Evolutionary conservation across 2,797 vertebrate genomes (phyloP), one percentile per base, ranked within the genome.

Genomic region (Sebastes taczanowskii): DNA sequence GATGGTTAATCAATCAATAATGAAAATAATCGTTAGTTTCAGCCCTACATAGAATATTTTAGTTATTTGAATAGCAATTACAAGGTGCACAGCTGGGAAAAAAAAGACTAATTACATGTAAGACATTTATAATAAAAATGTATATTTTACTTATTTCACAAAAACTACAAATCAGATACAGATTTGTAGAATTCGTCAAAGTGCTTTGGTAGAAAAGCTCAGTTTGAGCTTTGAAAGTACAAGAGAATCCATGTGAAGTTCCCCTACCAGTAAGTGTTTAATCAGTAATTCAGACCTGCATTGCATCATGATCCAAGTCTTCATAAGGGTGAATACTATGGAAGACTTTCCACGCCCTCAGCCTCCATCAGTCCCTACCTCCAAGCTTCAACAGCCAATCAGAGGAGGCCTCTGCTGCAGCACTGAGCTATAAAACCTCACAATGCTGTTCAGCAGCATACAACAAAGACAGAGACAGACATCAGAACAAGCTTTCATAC

Each of bases 251-350:
- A 14, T 27, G 9, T 16, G 5, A 34, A 1, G 1, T 64, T 63
- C 20, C 11, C 30, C 2, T 13, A 49, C 70, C 29, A 53, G 1
- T 6, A 2, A 52, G 4, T 30, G 8, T 69, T 61, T 60, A 23
- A 75, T 49, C 61, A 64, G 86, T 69, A 80, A 92, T 71, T 42
- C 27, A 79, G 62, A 35, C 18, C 53, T 70, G 71, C 11, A 34
- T 91, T 95, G 89, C 91, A 91, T 95, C 93, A 94, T 85, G 78
- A 74, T 77, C n/a, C 61, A 60, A 56, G 68, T 77, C 74, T 56
- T 78, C 18, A 60, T 58, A 60, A 29, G 79, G 38, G 35, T 56
- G 13, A 66, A 52, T 71, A 77, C 80, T 53, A 55, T 73, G 68
- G 82, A 85, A 60, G 74, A 66, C 61, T 81, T 58, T 86, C 88